These are phyloP conservation scores for Rhodeus uyekii DNA, from an alignment of 2,797 vertebrate genomes.

Conservation along the genomic window DNA sequence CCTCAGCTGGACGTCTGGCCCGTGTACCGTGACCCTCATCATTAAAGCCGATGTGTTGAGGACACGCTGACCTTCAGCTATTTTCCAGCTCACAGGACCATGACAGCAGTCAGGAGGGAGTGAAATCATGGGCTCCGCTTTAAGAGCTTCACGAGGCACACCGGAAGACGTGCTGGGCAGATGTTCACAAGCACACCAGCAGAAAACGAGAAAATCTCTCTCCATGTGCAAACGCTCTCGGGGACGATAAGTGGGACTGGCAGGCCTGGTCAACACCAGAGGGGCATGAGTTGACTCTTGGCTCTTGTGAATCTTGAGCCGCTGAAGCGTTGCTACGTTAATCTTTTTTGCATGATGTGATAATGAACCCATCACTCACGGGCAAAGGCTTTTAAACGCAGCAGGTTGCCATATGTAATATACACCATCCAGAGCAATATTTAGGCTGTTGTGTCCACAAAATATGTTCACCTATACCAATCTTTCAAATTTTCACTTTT, in stretches of 20 bases:
- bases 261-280: background rate
- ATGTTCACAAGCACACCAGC: background rate
- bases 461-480: background rate
- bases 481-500: background rate
- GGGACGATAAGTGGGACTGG: slow-evolving; percentile 10
- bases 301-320: slow-evolving; percentile 13
- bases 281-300: slow-evolving; percentile 20
- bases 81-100: slow-evolving; percentile 28
- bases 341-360: slow-evolving; percentile 51
- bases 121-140: background rate
- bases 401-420: background rate
- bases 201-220: background rate
- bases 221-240: background rate
- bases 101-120: background rate
- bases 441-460: background rate
- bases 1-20: background rate
- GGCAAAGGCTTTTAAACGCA: slow-evolving; percentile 27
- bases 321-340: slow-evolving; percentile 27
- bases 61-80: slow-evolving; percentile 12
- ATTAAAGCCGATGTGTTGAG: background rate
- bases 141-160: slow-evolving; percentile 12
- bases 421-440: background rate
- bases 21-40: background rate
- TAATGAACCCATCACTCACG: slow-evolving; percentile 37
- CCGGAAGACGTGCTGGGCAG: background rate